A percentile compares a stretch with the other conserved stretches of the same genome.
Evolutionary conservation across 2,113 vertebrate species (phyloP).

Genomic region (Cephalopterus ornatus): DNA sequence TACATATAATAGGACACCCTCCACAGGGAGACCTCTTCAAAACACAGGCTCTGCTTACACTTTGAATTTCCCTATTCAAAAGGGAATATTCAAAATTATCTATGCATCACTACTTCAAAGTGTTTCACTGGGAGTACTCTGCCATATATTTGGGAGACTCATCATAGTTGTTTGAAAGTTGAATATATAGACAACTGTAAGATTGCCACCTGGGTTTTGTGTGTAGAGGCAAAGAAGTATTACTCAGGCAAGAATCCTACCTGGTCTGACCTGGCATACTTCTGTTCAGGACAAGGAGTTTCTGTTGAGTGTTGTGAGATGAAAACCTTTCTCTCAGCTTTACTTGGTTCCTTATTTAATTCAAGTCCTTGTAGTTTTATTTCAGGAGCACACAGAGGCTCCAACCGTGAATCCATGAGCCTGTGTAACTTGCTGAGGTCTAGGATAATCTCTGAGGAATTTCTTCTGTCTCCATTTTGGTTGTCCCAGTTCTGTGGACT

Average conservation of each 20-base stretch:
- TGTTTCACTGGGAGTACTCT: background rate
- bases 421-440: background rate
- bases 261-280: background rate
- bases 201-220: background rate
- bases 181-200: background rate
- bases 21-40: constrained; percentile 20
- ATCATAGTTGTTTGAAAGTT: constrained; percentile 7
- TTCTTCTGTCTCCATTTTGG: background rate
- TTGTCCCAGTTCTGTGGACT: background rate
- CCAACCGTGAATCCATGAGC: fast-evolving
- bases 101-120: constrained; percentile 40
- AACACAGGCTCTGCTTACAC: background rate
- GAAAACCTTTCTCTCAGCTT: background rate
- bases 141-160: constrained; percentile 22
- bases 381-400: background rate
- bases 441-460: background rate
- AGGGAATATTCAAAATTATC: constrained; percentile 15
- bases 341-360: background rate
- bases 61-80: constrained; percentile 37
- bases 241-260: background rate
- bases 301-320: background rate
- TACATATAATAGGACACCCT: constrained; percentile 28
- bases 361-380: background rate
- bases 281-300: background rate
- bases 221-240: background rate